Evolutionary conservation across 2,797 vertebrate genomes (phyloP).

Genomic region (Danio kyathit): DNA sequence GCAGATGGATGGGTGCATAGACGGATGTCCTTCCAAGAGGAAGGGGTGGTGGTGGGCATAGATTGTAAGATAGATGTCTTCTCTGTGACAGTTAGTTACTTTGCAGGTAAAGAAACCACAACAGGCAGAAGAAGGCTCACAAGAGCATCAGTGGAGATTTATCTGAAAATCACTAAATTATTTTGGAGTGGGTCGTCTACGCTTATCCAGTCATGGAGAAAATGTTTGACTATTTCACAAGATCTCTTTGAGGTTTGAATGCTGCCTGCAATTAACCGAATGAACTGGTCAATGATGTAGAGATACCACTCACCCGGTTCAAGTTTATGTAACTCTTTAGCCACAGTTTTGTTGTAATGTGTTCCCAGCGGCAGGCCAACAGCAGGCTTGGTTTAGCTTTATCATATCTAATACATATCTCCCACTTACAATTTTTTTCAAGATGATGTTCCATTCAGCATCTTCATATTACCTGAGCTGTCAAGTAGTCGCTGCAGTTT

Average conservation of each 20-base stretch:
- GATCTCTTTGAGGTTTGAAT: constrained; percentile 48
- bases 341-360: constrained; percentile 54
- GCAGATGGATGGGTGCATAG: too few species aligned
- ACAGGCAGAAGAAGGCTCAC: too few species aligned
- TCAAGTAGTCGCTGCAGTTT: constrained; percentile 31
- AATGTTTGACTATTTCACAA: constrained; percentile 47
- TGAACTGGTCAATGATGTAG: constrained; percentile 57
- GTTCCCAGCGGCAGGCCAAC: constrained; percentile 32
- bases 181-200: too few species aligned
- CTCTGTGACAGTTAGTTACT: too few species aligned
- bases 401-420: constrained; percentile 38
- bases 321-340: too few species aligned
- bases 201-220: too few species aligned
- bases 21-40: too few species aligned
- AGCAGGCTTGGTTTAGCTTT: constrained; percentile 46
- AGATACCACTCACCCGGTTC: too few species aligned
- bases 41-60: too few species aligned
- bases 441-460: not conserved
- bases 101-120: too few species aligned
- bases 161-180: constrained; percentile 53
- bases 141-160: too few species aligned
- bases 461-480: constrained; percentile 48
- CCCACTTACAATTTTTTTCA: constrained; percentile 53
- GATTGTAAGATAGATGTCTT: too few species aligned
- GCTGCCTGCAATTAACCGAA: constrained; percentile 49